Percentiles rank a stretch among this genome's conserved stretches.
phyloP scores from a whole-genome alignment of 2,113 vertebrate genomes.

The Otocyon megalotis region DNA sequence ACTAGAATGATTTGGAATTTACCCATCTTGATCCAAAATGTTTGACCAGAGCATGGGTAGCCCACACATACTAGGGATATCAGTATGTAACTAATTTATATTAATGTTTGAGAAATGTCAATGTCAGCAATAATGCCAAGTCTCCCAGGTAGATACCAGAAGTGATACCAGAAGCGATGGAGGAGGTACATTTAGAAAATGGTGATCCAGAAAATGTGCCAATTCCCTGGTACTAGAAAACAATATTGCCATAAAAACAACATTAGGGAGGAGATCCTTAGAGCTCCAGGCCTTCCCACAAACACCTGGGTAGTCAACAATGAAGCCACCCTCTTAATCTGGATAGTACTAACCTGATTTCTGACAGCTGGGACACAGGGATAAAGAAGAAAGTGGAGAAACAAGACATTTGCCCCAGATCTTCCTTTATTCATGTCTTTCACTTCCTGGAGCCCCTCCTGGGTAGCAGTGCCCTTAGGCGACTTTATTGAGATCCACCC shows the following conservation, averaged over 20 bases:
- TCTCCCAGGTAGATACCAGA: background rate
- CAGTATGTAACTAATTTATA: background rate
- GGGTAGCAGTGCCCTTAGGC: background rate
- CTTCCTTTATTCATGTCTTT: background rate
- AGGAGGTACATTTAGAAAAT: constrained; percentile 19
- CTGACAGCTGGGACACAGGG: background rate
- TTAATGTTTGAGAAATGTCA: background rate
- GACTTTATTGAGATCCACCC: background rate
- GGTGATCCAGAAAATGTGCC: background rate
- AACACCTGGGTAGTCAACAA: background rate
- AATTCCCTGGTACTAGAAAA: background rate
- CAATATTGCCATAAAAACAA: background rate
- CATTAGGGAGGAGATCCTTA: background rate
- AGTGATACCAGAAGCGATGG: background rate
- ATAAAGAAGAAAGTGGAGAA: background rate
- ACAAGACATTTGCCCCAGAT: background rate
- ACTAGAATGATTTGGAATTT: constrained; percentile 14
- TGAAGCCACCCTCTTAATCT: background rate
- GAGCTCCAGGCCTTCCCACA: background rate
- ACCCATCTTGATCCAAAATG: background rate
- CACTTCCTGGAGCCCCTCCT: background rate
- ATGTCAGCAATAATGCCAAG: background rate
- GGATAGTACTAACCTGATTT: background rate
- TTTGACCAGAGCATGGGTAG: background rate
- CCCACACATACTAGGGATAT: background rate